Evolutionary conservation across 2,113 vertebrate genomes (phyloP).

Genomic region (Myiozetetes cayanensis): DNA sequence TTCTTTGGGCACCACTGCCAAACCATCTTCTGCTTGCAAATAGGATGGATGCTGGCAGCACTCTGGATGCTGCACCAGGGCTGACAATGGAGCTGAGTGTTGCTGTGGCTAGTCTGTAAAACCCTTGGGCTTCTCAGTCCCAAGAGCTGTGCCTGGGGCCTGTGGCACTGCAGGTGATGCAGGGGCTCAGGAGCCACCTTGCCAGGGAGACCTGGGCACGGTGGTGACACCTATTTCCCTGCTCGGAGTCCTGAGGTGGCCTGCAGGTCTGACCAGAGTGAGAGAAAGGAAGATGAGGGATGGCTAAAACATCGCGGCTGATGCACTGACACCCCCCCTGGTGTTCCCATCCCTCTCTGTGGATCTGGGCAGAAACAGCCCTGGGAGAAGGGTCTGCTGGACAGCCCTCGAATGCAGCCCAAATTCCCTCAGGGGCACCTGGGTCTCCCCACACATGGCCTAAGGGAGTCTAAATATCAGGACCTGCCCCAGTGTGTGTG

Average conservation of each 20-base stretch:
- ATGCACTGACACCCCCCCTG: accelerated
- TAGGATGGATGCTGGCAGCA: background rate
- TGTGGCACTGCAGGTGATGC: background rate
- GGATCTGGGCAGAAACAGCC: background rate
- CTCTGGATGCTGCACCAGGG: background rate
- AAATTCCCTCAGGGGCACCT: background rate
- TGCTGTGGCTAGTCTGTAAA: background rate
- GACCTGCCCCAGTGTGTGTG: background rate
- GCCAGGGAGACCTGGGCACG: background rate
- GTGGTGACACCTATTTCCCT: background rate
- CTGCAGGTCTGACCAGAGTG: background rate
- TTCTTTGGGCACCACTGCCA: background rate
- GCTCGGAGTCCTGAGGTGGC: background rate
- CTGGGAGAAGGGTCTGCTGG: background rate
- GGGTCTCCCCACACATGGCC: background rate
- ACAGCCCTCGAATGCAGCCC: background rate
- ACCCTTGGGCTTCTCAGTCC: background rate
- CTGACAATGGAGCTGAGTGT: background rate
- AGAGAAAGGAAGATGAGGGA: background rate
- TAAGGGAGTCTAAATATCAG: background rate
- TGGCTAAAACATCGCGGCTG: background rate
- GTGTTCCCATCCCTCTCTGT: background rate
- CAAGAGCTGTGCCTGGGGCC: accelerated
- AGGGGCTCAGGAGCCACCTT: background rate
- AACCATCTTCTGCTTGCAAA: background rate